phyloP scores from a whole-genome alignment of 2,888 invertebrate genomes.

The Tachina grossa region DNA sequence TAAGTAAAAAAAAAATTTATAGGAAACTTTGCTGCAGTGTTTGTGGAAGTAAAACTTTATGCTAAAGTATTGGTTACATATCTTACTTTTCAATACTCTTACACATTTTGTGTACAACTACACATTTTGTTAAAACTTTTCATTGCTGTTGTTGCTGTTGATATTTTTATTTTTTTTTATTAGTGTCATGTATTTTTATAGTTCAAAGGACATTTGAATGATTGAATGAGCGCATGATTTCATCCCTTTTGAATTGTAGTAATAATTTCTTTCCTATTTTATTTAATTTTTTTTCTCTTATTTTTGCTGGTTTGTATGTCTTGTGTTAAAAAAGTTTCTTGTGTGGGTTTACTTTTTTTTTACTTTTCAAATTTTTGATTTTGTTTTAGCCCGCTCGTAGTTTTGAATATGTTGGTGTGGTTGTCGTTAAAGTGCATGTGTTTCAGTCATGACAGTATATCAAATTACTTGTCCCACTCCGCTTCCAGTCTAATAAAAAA shows the following conservation, averaged over 20 bases:
- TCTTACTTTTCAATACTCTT: conserved; percentile 44
- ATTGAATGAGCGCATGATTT: conserved; percentile 82
- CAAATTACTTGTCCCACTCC: conserved; percentile 78
- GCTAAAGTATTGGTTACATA: conserved; percentile 45
- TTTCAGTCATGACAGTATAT: conserved; percentile 77
- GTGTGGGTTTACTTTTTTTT: conserved; percentile 17
- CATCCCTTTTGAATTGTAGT: conserved; percentile 75
- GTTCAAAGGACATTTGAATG: conserved; percentile 82
- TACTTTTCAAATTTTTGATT: conserved; percentile 17
- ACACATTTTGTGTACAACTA: too few relatives aligned
- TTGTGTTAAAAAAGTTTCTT: conserved; percentile 51
- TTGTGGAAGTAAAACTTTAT: not conserved
- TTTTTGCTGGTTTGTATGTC: conserved; percentile 2
- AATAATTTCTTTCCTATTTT: conserved; percentile 37
- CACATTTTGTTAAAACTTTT: conserved; percentile 38
- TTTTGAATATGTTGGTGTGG: conserved; percentile 58
- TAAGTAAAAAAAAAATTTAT: conserved; percentile 27
- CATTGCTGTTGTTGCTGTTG: conserved; percentile 45
- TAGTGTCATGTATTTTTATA: conserved; percentile 82
- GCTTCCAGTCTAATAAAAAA: not conserved
- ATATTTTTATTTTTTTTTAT: conserved; percentile 77
- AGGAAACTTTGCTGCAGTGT: conserved; percentile 47
- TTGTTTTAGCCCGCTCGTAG: conserved; percentile 33
- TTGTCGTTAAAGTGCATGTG: conserved; percentile 63
- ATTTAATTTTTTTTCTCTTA: conserved; percentile 42